phyloP scores from a whole-genome alignment of 1,140 invertebrate species.

The Brachystomella parvula region DNA sequence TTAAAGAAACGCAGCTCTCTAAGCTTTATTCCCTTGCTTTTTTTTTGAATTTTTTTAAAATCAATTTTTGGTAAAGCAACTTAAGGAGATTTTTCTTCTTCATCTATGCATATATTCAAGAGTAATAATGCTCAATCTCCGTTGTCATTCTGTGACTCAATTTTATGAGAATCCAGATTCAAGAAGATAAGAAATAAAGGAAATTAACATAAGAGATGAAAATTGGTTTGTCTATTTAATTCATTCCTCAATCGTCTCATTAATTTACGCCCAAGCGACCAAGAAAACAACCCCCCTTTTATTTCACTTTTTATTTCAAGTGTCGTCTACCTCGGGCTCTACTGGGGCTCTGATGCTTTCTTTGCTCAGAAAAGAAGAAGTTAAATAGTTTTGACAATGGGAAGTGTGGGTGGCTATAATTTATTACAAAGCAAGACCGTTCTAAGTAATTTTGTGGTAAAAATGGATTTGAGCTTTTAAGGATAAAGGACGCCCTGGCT shows the following conservation, averaged over 20 bases:
- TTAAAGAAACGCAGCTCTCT: too few relatives aligned
- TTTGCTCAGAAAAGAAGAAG: too few relatives aligned
- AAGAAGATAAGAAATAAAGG: not conserved
- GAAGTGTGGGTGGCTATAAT: not conserved
- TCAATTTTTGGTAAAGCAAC: not conserved
- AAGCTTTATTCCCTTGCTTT: too few relatives aligned
- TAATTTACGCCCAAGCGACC: slow-evolving; percentile 1
- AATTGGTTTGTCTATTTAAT: not conserved
- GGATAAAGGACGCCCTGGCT: too few relatives aligned
- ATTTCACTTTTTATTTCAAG: not conserved
- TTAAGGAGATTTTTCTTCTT: too few relatives aligned
- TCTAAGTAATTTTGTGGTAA: not conserved
- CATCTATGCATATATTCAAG: too few relatives aligned
- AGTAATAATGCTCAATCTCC: too few relatives aligned
- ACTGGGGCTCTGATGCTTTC: not conserved
- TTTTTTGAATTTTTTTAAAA: slow-evolving; percentile 14
- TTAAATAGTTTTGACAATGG: too few relatives aligned
- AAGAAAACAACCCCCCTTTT: not conserved
- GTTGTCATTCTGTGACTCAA: too few relatives aligned
- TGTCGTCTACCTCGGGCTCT: not conserved
- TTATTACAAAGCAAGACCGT: not conserved
- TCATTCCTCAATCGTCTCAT: not conserved
- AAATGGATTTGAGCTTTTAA: too few relatives aligned
- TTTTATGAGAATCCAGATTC: too few relatives aligned
- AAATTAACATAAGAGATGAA: slow-evolving; percentile 14